Evolutionary conservation across 2,113 vertebrate genomes (phyloP), one percentile per base, ranked within the genome.

Genomic region (Amia ocellicauda): DNA sequence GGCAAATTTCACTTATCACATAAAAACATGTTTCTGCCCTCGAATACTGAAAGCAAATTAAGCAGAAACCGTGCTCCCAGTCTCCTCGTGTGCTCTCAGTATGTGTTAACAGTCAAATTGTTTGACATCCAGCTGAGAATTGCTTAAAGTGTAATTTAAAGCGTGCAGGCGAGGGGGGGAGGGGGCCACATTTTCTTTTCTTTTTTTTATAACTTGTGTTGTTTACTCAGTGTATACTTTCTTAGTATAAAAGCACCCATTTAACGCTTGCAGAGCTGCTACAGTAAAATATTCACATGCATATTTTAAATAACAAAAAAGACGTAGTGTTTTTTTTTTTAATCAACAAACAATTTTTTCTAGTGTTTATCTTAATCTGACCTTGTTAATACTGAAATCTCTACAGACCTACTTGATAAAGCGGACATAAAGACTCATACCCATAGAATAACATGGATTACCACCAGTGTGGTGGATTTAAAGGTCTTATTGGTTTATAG

Each of bases 1-100:
- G 67, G 66, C 56, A 80, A 81, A 75, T 77, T 80, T 79, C 69
- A 71, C 70, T 84, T 84, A 74, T 83, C 78, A 66, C 71, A 66
- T 73, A 61, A 58, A 81, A 80, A 80, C 69, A 82, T 71, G 79
- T 78, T 81, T 81, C 63, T 76, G 73, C 53, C 64, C 64, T 74
- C 76, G 68, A 80, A 75, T 71, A 82, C 47, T 69, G 73, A 79
- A 67, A 66, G 67, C 62, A 80, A 77, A 71, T 79, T 80, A 71
- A 69, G 57, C 23, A 56, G 51, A 62, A 73, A 74, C 68, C 43
- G 64, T 69, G 74, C 60, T 68, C 67, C 60, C 74, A 65, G 56
- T 69, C 70, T 61, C 64, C 74, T 76, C 28, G 58, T 67, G 55
- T 63, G 61, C 7, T 59, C 67, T 64, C 62, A 60, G 55, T 53